Evolutionary conservation across 2,888 invertebrate species (phyloP), one percentile per base, ranked within the genome.

Genomic region (Peribatodes rhomboidaria): DNA sequence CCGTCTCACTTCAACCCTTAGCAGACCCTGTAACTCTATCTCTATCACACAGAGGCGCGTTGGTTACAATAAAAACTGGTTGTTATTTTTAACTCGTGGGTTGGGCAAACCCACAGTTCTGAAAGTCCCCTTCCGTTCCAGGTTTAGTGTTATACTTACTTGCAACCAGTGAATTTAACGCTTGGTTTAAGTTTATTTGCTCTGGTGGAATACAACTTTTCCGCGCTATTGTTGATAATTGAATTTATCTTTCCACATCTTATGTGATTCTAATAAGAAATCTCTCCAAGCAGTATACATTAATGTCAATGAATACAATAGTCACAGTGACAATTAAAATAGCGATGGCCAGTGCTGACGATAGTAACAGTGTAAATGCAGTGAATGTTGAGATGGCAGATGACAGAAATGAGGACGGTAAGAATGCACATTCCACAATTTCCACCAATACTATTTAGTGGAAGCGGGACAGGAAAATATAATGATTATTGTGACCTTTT

Each of bases 31-130:
- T 89, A 82, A 80, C 74, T 81, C 85, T 77, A 80, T 91, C 91
- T 86, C 87, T 89, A 80, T 92, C 87, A 81, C 88, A 80, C 90
- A 69, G 78, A 86, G 81, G 83, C 85, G 87, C 84, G 88, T 81
- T 86, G 81, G 82, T 82, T 85, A 88, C 86, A 90, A 88, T 89
- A 91, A 91, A 91, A 92, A 92, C 90, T 88, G 90, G 89, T 89
- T 88, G 89, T 91, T 92, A 92, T 92, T 92, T 92, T 92, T 92
- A 92, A 90, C 90, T 90, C 82, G 83, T 84, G 85, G 85, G 86
- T 85, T 88, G 87, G 88, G 84, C 88, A 84, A 85, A 79, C 80
- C 83, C 83, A 82, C 86, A 79, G 83, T 84, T 81, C 88, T 86
- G 88, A 89, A 89, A 89, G 82, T 79, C 85, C 85, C 83, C 84